Evolutionary conservation across 2,797 vertebrate species (phyloP).

Genomic region (Xiphophorus birchmanni): DNA sequence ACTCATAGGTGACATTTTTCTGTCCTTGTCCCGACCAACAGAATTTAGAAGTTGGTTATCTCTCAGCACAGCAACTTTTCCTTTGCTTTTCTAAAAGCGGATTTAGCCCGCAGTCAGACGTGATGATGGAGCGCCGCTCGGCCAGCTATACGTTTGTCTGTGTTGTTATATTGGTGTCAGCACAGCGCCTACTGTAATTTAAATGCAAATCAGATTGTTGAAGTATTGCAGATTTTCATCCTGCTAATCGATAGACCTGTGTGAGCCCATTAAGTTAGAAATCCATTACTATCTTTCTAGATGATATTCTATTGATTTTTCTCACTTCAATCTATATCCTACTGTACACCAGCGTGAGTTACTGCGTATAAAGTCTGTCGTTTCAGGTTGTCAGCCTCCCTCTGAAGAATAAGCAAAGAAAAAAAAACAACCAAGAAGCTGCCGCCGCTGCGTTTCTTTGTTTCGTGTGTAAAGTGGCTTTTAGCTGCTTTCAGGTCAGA

Average conservation of each 20-base stretch:
- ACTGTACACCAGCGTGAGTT: conserved; percentile 72
- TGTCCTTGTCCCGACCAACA: conserved; percentile 64
- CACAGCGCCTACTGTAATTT: conserved; percentile 67
- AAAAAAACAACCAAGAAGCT: conserved; percentile 29
- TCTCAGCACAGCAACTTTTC: conserved; percentile 51
- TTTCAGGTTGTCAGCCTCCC: conserved; percentile 39
- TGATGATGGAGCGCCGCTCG: conserved; percentile 27
- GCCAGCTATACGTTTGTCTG: conserved; percentile 45
- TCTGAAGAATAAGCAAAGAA: conserved; percentile 11
- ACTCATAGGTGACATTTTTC: conserved; percentile 88
- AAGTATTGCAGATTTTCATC: conserved; percentile 78
- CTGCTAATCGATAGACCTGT: conserved; percentile 77
- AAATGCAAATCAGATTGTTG: conserved; percentile 80
- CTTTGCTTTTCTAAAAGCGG: conserved; percentile 12
- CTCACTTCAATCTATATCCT: conserved; percentile 53
- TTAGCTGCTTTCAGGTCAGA: conserved; percentile 59
- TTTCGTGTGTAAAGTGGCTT: conserved; percentile 63
- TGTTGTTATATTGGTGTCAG: conserved; percentile 78
- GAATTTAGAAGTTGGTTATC: conserved; percentile 87
- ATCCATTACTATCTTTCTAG: conserved; percentile 81
- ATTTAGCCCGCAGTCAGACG: conserved; percentile 40
- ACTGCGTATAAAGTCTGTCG: conserved; percentile 71
- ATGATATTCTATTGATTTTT: conserved; percentile 79
- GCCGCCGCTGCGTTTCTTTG: conserved; percentile 70
- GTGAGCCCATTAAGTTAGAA: conserved; percentile 79